Base-by-base conservation (phyloP, 1,140 invertebrate genomes). In the Harlomillsia oculata region DNA sequence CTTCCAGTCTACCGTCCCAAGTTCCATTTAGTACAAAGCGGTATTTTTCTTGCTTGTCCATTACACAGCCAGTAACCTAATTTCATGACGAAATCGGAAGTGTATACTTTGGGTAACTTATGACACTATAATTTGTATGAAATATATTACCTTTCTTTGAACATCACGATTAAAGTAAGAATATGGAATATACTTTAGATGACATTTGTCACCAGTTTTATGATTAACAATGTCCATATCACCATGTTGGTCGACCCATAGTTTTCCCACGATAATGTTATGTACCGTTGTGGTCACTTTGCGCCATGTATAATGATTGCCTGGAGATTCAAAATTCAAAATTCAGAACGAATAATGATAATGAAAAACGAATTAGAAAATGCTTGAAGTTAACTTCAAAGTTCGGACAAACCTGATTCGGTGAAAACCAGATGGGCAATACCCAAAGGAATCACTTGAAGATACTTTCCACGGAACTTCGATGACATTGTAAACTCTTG, bases 191-290 rank as follows among this genome's bases (percentile, higher is more conserved):
- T 89, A 96, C 70, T 96, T 99, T 21, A 99, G 77, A 71, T 92
- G 87, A 72, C 94, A 97, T 70, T 89, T 92, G 67, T 95, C 86
- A 46, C 91, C 91, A 37, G 82, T 81, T 41, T 81, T 82, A 58
- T 89, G 82, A 74, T 95, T 93, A 25, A 81, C 78, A 59, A 98
- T 97, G 69, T 97, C 92, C 91, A 97, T 97, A 69, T 99, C 95
- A 29, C 96, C 97, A 70, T 96, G 90, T 72, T 99, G 92, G 76
- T 99, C 97, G 14, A 99, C 91, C 97, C 97, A 99, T 56, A 99
- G 78, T 74, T 93, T 94, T 49, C 97, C 97, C 32, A 99, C 94
- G 63, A 99, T 98, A 60, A 99, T 98, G 74, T 99, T 99, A 75
- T 99, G 95, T 20, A 97, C 90, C 16, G 94, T 98, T 11, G 95